Evolutionary conservation across 2,888 invertebrate species (phyloP).

Genomic region (Cybosia mesomella): DNA sequence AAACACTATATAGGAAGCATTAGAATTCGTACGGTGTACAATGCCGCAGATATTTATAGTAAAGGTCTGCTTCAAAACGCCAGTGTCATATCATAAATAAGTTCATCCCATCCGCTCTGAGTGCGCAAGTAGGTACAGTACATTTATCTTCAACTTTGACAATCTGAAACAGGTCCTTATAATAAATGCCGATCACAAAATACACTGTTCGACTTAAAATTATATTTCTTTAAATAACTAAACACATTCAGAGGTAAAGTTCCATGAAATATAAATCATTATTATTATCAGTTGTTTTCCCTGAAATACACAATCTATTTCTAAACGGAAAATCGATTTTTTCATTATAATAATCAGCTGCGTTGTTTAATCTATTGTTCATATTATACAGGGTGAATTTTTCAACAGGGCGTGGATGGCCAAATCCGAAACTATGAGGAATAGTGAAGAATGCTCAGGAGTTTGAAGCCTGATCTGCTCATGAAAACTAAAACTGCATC

Average conservation of each 20-base stretch:
- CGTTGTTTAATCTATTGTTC: conserved; percentile 43
- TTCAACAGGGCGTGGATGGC: no score
- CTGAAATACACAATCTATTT: conserved; percentile 23
- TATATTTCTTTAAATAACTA: conserved; percentile 25
- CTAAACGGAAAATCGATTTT: conserved; percentile 26
- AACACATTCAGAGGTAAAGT: conserved; percentile 22
- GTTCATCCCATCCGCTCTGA: neutral
- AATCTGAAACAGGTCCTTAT: conserved; percentile 10
- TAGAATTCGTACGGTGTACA: conserved; percentile 52
- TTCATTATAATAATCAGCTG: conserved; percentile 41
- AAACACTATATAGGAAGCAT: conserved; percentile 74
- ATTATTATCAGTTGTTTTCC: conserved; percentile 24
- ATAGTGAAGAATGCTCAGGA: no score
- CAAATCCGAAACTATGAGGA: no score
- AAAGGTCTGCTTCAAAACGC: conserved; percentile 3
- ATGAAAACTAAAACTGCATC: no score
- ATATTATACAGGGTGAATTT: neutral
- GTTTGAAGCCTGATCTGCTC: no score
- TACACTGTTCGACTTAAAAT: conserved; percentile 30
- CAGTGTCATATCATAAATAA: neutral
- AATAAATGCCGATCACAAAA: conserved; percentile 24
- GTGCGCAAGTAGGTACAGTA: neutral
- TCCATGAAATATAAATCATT: conserved; percentile 28
- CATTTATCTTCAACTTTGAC: neutral
- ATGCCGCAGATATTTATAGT: neutral